phyloP scores from a whole-genome alignment of 2,113 vertebrate genomes.

The Diadophis punctatus region DNA sequence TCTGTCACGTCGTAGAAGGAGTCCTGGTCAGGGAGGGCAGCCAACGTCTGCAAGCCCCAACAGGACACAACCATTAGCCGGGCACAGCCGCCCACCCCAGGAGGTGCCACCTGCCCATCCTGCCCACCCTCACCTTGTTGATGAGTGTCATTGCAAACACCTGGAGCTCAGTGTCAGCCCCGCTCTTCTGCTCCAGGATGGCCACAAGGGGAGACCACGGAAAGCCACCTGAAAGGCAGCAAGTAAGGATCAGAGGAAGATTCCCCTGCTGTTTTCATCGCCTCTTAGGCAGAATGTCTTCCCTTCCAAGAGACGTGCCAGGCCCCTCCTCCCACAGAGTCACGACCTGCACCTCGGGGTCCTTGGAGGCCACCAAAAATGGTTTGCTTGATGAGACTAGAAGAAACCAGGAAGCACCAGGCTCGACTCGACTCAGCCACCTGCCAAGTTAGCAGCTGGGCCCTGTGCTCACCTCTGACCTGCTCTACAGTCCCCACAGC shows the following conservation, averaged over 20 bases:
- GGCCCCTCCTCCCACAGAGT: not conserved
- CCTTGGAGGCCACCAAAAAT: not conserved
- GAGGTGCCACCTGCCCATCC: accelerated
- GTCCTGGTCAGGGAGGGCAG: slow-evolving; percentile 90
- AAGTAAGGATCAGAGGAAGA: accelerated
- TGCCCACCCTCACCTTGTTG: slow-evolving; percentile 80
- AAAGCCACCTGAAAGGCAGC: slow-evolving; percentile 63
- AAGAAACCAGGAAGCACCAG: not conserved
- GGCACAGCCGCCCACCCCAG: too few species aligned
- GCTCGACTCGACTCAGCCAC: not conserved
- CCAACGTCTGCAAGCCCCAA: slow-evolving; percentile 74
- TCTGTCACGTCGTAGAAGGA: slow-evolving; percentile 93
- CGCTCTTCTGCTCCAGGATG: slow-evolving; percentile 83
- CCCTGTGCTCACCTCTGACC: slow-evolving; percentile 71
- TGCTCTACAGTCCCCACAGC: slow-evolving; percentile 80
- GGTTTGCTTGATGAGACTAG: not conserved
- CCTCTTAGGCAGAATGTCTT: not conserved
- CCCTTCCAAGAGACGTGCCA: not conserved
- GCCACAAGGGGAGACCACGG: slow-evolving; percentile 83
- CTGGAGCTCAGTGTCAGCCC: slow-evolving; percentile 82
- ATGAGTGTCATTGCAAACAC: slow-evolving; percentile 89
- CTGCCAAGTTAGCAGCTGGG: not conserved
- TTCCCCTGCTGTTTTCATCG: accelerated
- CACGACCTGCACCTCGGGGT: not conserved
- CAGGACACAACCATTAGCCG: not conserved